Evolutionary conservation across 64 coral and sea anemone species (phyloP).

Genomic region (Pocillopora verrucosa): DNA sequence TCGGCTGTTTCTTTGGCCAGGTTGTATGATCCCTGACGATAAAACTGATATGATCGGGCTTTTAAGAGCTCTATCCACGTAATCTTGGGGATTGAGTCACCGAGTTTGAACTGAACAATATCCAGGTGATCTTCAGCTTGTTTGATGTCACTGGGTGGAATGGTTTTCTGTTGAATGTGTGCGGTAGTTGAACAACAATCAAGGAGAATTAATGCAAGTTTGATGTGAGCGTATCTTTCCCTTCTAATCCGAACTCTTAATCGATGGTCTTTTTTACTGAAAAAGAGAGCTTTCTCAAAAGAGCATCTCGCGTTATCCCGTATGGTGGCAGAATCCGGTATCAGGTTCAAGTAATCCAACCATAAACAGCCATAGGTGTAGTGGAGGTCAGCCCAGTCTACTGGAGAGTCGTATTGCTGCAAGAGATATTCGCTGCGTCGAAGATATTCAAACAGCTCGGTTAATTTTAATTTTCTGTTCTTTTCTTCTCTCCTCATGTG

Average conservation of each 20-base stretch:
- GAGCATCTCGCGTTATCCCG: too few relatives aligned
- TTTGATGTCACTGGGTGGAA: too few relatives aligned
- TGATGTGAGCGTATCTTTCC: too few relatives aligned
- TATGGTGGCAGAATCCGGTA: neutral
- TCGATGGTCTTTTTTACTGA: too few relatives aligned
- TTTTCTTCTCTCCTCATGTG: conserved; percentile 1
- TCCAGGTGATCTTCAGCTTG: too few relatives aligned
- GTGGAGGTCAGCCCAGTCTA: neutral
- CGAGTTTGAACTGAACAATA: too few relatives aligned
- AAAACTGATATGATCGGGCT: neutral
- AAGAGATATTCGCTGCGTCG: neutral
- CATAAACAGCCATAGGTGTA: neutral
- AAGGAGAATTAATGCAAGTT: too few relatives aligned
- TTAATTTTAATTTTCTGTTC: neutral
- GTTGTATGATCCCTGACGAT: neutral
- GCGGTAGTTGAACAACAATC: too few relatives aligned
- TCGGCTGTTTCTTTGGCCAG: neutral
- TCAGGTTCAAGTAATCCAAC: too few relatives aligned
- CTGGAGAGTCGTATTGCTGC: neutral
- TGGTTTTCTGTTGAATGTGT: too few relatives aligned
- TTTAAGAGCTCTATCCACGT: neutral
- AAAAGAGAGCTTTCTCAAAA: too few relatives aligned
- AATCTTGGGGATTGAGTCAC: neutral
- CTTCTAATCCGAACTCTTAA: too few relatives aligned
- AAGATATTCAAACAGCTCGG: neutral